A percentile compares a stretch with the other conserved stretches of the same genome.
phyloP scores from a whole-genome alignment of 2,888 invertebrate species.

The Drosophila gaucha region DNA sequence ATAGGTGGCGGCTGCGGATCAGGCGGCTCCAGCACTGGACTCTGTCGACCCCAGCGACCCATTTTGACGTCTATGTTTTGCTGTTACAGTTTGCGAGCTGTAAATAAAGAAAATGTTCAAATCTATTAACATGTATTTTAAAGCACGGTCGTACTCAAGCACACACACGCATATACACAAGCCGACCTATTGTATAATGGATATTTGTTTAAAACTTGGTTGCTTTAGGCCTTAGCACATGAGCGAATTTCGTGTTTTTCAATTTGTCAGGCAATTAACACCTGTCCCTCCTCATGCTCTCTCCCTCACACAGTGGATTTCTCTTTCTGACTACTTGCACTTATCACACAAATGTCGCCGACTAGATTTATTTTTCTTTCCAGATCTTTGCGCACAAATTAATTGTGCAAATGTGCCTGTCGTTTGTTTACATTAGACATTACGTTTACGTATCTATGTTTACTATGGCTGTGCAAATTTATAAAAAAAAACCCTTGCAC shows the following conservation, averaged over 20 bases:
- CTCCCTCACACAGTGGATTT: conserved; percentile 10
- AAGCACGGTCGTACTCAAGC: conserved; percentile 14
- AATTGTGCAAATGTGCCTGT: conserved; percentile 61
- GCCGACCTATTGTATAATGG: conserved; percentile 60
- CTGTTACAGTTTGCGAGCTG: conserved; percentile 51
- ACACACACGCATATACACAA: conserved; percentile 4
- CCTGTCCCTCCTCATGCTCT: conserved; percentile 33
- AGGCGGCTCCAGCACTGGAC: conserved; percentile 83
- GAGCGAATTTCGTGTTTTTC: conserved; percentile 68
- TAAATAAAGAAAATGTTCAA: conserved; percentile 64
- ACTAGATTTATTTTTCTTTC: conserved; percentile 31
- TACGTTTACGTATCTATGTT: conserved; percentile 21
- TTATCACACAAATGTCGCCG: conserved; percentile 45
- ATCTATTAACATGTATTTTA: conserved; percentile 56
- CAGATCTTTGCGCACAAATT: conserved; percentile 52
- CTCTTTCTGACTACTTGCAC: conserved; percentile 39
- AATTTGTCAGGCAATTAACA: conserved; percentile 76
- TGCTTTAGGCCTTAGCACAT: conserved; percentile 60
- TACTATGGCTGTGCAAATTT: conserved; percentile 29
- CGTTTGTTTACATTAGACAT: conserved; percentile 45
- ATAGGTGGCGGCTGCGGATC: conserved; percentile 82
- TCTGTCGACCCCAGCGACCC: conserved; percentile 84
- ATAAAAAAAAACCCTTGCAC: background rate
- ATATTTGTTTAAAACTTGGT: conserved; percentile 58
- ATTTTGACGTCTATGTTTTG: conserved; percentile 56